phyloP scores from a whole-genome alignment of 2,113 vertebrate species.

The Origma solitaria region DNA sequence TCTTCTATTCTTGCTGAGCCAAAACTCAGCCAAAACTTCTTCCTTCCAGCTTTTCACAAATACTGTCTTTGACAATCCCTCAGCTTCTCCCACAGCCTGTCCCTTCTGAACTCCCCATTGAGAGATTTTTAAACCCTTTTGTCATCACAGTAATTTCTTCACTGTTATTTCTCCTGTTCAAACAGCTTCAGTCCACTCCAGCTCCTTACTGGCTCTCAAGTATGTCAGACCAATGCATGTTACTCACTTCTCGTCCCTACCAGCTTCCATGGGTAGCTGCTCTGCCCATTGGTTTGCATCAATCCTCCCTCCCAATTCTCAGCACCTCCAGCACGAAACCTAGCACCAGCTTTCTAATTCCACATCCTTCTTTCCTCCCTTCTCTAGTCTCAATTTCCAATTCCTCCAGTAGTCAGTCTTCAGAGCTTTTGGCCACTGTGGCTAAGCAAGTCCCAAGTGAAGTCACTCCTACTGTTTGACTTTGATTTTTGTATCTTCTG shows the following conservation, averaged over 20 bases:
- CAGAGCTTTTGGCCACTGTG: not conserved
- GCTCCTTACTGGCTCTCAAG: not conserved
- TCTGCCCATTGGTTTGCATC: not conserved
- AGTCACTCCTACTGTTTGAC: not conserved
- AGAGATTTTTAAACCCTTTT: not conserved
- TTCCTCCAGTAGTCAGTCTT: not conserved
- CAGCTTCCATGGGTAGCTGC: not conserved
- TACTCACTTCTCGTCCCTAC: not conserved
- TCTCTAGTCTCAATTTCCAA: not conserved
- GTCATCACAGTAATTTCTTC: not conserved
- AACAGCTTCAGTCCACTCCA: not conserved
- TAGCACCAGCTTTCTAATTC: not conserved
- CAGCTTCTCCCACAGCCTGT: not conserved
- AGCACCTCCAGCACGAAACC: not conserved
- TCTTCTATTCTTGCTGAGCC: not conserved
- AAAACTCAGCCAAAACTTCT: not conserved
- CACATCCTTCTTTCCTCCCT: not conserved
- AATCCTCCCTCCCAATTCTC: not conserved
- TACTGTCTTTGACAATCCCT: not conserved
- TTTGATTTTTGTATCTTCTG: not conserved
- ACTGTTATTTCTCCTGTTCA: not conserved
- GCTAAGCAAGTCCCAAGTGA: not conserved
- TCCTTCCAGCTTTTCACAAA: not conserved
- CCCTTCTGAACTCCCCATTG: not conserved
- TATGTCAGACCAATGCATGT: not conserved